Conservation (phyloP, 2,888 invertebrate genomes). For the Onchidella celtica region DNA sequence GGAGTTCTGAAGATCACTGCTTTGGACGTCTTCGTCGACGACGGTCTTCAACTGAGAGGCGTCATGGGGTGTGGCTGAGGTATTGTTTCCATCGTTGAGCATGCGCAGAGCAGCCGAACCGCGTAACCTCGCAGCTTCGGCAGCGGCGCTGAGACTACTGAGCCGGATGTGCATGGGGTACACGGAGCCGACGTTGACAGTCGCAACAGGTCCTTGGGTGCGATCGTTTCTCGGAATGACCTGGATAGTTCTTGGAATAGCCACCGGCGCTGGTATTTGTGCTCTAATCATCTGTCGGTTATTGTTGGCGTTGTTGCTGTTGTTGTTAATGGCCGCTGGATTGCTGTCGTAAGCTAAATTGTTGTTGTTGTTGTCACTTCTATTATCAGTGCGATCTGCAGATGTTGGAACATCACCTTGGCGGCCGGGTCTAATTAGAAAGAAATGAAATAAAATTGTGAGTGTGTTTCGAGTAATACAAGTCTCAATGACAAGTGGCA, state of each 20-base stretch:
- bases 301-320: not conserved
- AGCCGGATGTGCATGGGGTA: slow-evolving; percentile 4
- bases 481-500: no score
- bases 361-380: not conserved
- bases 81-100: not conserved
- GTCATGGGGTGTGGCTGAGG: not conserved
- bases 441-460: no score
- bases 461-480: no score
- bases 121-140: not conserved
- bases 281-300: not conserved
- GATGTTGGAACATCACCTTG: not conserved
- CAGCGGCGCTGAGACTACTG: slow-evolving; percentile 1
- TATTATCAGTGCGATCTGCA: not conserved
- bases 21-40: no score
- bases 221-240: not conserved
- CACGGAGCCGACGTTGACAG: slow-evolving; percentile 4
- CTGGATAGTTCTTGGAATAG: slow-evolving; percentile 9
- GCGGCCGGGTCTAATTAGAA: no score
- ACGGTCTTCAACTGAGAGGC: not conserved
- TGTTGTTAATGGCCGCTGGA: not conserved
- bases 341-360: not conserved
- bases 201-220: not conserved
- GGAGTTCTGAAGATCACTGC: no score
- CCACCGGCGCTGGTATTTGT: not conserved
- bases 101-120: not conserved